Evolutionary conservation across 2,797 vertebrate species (phyloP).

Genomic region (Anguilla obscura): DNA sequence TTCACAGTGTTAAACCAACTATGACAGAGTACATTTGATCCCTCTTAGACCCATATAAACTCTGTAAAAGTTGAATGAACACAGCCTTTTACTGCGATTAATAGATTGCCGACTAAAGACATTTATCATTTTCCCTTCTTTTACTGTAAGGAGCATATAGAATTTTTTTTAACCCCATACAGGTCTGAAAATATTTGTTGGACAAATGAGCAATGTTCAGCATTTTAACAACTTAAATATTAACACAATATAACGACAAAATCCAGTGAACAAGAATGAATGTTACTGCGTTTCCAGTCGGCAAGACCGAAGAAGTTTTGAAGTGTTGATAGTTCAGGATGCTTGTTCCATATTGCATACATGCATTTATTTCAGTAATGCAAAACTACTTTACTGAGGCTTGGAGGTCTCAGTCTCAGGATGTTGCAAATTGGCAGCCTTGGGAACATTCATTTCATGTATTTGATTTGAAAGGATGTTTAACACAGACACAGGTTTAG

Average conservation of each 20-base stretch:
- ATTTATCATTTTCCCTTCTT: background rate
- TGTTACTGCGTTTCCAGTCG: background rate
- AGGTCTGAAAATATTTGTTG: background rate
- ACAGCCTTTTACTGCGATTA: background rate
- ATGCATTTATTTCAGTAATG: background rate
- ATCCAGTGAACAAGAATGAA: background rate
- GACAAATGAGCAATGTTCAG: background rate
- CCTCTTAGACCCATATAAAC: background rate
- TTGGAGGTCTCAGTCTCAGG: background rate
- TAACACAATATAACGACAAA: background rate
- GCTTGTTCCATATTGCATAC: background rate
- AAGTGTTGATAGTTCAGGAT: background rate
- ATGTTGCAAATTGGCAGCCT: constrained; percentile 41
- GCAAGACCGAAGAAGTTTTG: background rate
- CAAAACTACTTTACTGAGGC: background rate
- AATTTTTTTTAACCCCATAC: background rate
- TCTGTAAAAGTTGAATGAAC: background rate
- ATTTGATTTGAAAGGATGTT: constrained; percentile 48
- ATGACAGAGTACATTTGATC: background rate
- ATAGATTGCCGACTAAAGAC: background rate
- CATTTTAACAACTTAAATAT: background rate
- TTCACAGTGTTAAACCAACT: background rate
- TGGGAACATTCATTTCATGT: constrained; percentile 54
- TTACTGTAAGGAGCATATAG: background rate
- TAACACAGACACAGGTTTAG: background rate